Percentiles rank a stretch among this genome's conserved stretches.
phyloP scores from a whole-genome alignment of 2,888 invertebrate genomes.

The Zeuzera pyrina region DNA sequence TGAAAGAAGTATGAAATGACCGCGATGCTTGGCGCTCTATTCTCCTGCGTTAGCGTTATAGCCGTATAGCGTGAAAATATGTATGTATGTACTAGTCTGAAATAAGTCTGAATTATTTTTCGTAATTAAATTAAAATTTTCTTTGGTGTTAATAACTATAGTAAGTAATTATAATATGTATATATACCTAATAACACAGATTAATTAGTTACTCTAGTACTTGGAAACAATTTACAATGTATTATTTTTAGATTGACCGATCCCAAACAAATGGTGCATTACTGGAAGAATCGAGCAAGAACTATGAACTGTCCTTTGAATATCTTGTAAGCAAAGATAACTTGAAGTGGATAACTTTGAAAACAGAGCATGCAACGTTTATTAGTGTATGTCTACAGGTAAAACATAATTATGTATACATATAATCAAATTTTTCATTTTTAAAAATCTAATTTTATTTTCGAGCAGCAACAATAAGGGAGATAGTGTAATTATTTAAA shows the following conservation, averaged over 20 bases:
- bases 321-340: constrained; percentile 94
- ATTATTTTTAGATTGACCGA: constrained; percentile 38
- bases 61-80: too few relatives aligned
- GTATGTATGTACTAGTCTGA: too few relatives aligned
- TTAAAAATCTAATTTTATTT: background rate
- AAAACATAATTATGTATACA: constrained; percentile 7
- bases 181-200: too few relatives aligned
- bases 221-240: background rate
- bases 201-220: background rate
- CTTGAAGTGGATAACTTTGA: constrained; percentile 94
- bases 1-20: too few relatives aligned
- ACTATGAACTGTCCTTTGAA: constrained; percentile 93
- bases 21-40: too few relatives aligned
- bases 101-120: too few relatives aligned
- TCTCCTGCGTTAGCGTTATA: too few relatives aligned
- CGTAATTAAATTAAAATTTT: too few relatives aligned
- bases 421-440: background rate
- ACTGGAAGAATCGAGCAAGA: constrained; percentile 54
- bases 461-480: too few relatives aligned
- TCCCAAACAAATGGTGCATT: constrained; percentile 44
- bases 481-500: too few relatives aligned
- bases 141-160: too few relatives aligned
- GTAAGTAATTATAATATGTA: too few relatives aligned
- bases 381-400: constrained; percentile 94
- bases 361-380: constrained; percentile 93